These are phyloP conservation scores for Lepidurus arcticus DNA, from an alignment of 1,140 invertebrate genomes.

Conservation along the genomic window DNA sequence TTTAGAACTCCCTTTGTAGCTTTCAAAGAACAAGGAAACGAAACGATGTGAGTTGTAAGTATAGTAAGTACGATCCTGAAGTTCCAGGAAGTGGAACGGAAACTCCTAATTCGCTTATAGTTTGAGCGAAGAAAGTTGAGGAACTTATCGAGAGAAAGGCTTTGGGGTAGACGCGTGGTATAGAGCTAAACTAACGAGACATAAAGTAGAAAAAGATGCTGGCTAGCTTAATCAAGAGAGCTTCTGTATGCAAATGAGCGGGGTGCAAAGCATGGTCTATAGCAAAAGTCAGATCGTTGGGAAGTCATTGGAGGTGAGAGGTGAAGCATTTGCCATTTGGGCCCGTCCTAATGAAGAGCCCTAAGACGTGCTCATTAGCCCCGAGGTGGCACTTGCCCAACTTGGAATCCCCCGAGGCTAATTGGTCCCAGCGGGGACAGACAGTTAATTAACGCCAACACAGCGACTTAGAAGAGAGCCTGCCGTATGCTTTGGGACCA, in stretches of 20 bases:
- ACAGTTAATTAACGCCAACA: slow-evolving; percentile 22
- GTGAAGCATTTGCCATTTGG: slow-evolving; percentile 14
- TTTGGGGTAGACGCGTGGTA: not conserved
- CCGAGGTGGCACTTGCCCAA: slow-evolving; percentile 20
- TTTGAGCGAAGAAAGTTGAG: not conserved
- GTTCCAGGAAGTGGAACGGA: not conserved
- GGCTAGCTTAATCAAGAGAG: not conserved
- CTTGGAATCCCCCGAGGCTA: not conserved
- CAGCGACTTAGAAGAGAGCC: not conserved
- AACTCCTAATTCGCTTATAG: not conserved
- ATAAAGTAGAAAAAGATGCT: slow-evolving; percentile 22
- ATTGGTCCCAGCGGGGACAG: not conserved
- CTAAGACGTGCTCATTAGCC: slow-evolving; percentile 21
- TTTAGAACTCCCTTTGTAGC: too few relatives aligned
- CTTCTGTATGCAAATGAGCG: not conserved
- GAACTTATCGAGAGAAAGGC: not conserved
- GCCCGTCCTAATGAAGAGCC: slow-evolving; percentile 17
- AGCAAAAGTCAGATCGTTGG: slow-evolving; percentile 18
- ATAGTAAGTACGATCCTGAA: not conserved
- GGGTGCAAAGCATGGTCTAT: not conserved
- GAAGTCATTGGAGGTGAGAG: slow-evolving; percentile 21
- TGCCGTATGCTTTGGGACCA: not conserved
- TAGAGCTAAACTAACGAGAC: not conserved
- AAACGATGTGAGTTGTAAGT: not conserved
- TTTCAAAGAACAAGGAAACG: not conserved